Evolutionary conservation across 2,888 invertebrate genomes (phyloP), one percentile per base, ranked within the genome.

Genomic region (Pachymerium ferrugineum): DNA sequence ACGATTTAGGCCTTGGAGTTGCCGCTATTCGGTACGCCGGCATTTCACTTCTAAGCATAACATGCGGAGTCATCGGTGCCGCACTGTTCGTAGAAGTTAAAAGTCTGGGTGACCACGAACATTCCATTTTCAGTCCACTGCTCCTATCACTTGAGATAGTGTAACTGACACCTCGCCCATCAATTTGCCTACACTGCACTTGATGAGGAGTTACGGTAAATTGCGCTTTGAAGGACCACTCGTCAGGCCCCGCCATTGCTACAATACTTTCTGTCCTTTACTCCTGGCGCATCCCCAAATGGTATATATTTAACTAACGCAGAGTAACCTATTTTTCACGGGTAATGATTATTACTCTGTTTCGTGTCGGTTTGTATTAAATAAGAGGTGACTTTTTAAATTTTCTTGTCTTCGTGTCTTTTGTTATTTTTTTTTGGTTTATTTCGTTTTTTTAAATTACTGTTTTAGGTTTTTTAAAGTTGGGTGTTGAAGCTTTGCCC

Each of bases 161-260:
- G 70, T 35, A 70, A 25, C 6, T 10, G 16, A 69, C 70, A 31
- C 22, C 31, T 69, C 70, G 5, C 30, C 16, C 70, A 69, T 33
- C 68, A 68, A 31, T n/a, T 69, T 33, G 31, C 30, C 70, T 10
- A 12, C 31, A 69, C 70, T 19, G 16, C 16, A 31, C 30, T 3
- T 30, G 33, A 0, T 22, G 70, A 12, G 70, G 71, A 1, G 71
- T 38, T 19, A 71, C 28, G n/a, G 76, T 76, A 42, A 75, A 54
- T 33, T 74, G 74, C 22, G 74, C 74, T 79, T 73, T 74, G 73
- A 72, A 72, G 10, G 72, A 74, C 76, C 76, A 73, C 31, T 74
- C 74, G 22, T 75, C 74, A 29, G 67, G 74, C 8, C 30, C 73
- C 38, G 31, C 69, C 29, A 62, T 68, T 30, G 72, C 62, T 12